Evolutionary conservation across 2,797 vertebrate species (phyloP), one percentile per base, ranked within the genome.

Genomic region (Arnoldichthys spilopterus): DNA sequence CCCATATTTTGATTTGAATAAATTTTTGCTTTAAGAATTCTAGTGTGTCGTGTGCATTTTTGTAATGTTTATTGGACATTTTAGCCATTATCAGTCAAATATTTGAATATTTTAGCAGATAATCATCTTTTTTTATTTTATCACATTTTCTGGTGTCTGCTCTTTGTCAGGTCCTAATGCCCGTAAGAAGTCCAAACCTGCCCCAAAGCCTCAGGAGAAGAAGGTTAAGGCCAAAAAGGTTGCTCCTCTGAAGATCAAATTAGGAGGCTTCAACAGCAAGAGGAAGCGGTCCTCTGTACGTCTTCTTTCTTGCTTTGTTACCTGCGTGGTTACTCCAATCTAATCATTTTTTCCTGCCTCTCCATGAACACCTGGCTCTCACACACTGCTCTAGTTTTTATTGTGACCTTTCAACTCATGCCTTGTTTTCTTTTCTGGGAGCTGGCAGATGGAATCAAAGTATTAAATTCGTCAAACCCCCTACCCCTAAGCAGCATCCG

Each of bases 151-250:
- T 61, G 45, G 6, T 11, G 11, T 62, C 34, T 76, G 51, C 2
- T 66, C 1, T 51, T 18, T 78, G 43, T 64, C 81, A 99, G 98
- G 98, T 73, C 98, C 97, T 18, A 98, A 99, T 79, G 97, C 97
- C 24, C 94, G 97, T 62, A 95, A 94, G 84, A 99, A 98, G 89
- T 93, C 97, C 1, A 98, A 98, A 86, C 89, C 95, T 2, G 87
- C 92, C n/a, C 89, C 96, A 28, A 97, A 97, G 86, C 92, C 96
- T 68, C 95, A 94, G 79, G 97, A 99, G 67, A 99, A 98, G 91
- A 99, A 98, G 88, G 93, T 93, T 56, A 99, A 99, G 91, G 96
- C 96, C 58, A 99, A 99, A 91, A 99, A 98, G 85, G 98, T 99
- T 66, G 97, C 97, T 37, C 97, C 98, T 56, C 90, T 98, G 76